Evolutionary conservation across 2,888 invertebrate genomes (phyloP).

Genomic region (Athalia circularis): DNA sequence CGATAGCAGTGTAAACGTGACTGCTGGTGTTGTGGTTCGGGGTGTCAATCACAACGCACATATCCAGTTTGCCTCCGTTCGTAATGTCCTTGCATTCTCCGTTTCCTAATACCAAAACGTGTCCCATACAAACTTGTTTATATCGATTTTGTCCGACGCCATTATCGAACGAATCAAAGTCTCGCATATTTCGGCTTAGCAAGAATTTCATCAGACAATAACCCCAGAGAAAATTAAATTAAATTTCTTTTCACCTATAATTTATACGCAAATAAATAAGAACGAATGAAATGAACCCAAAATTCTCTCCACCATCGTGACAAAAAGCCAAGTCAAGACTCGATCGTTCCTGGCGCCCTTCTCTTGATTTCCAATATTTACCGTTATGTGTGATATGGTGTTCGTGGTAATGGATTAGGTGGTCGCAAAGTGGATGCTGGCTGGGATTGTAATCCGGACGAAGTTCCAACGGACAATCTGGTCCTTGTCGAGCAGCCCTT

Average conservation of each 20-base stretch:
- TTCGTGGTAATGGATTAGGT: constrained; percentile 72
- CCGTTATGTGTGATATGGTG: constrained; percentile 72
- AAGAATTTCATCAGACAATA: too few relatives aligned
- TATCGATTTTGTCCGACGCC: neutral
- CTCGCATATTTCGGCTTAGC: too few relatives aligned
- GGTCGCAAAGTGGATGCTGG: constrained; percentile 71
- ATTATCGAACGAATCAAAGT: neutral
- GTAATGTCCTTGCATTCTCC: constrained; percentile 47
- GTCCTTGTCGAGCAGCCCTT: constrained; percentile 78
- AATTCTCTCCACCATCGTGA: too few relatives aligned
- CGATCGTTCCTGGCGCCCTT: neutral
- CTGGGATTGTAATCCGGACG: constrained; percentile 72
- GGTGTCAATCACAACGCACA: constrained; percentile 61
- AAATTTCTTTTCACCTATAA: neutral
- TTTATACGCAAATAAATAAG: neutral
- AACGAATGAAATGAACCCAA: neutral
- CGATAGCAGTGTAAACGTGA: constrained; percentile 65
- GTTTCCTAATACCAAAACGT: constrained; percentile 45
- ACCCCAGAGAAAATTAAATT: neutral
- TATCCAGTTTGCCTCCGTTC: constrained; percentile 53
- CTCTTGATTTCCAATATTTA: constrained; percentile 51
- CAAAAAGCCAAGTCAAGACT: neutral
- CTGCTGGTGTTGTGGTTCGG: constrained; percentile 59
- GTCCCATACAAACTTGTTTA: constrained; percentile 30
- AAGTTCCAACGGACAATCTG: constrained; percentile 78